Percentiles rank a stretch among this genome's conserved stretches.
These are phyloP conservation scores for Hormaphis cornu DNA, from an alignment of 1,140 invertebrate genomes.

Conservation along the genomic window DNA sequence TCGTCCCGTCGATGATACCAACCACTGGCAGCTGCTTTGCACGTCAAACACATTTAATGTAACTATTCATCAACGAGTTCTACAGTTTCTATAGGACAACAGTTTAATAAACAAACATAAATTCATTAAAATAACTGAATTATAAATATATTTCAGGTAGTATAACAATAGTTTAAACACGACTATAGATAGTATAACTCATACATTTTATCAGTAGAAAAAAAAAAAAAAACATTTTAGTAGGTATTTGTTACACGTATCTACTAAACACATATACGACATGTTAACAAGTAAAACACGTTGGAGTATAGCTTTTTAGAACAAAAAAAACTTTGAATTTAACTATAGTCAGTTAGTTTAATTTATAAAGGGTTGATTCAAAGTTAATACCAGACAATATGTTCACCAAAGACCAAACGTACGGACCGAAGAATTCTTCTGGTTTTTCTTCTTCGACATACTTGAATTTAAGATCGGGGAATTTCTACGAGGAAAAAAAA, in stretches of 20 bases:
- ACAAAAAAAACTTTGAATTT: background rate
- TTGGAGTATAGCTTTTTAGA: background rate
- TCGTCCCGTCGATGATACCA: too few relatives aligned
- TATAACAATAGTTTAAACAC: slow-evolving; percentile 1
- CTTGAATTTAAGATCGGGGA: slow-evolving; percentile 96
- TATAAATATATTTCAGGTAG: slow-evolving; percentile 1
- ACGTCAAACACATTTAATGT: too few relatives aligned
- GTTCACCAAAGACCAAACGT: slow-evolving; percentile 85
- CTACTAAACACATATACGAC: slow-evolving; percentile 5
- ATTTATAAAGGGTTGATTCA: slow-evolving; percentile 33
- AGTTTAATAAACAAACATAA: background rate
- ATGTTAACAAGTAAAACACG: slow-evolving; percentile 22
- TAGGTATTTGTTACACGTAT: background rate
- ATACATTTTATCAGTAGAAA: background rate
- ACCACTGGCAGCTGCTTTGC: too few relatives aligned
- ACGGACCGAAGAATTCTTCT: slow-evolving; percentile 98
- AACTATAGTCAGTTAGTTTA: slow-evolving; percentile 27
- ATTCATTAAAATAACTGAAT: slow-evolving; percentile 11
- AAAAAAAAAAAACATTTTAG: background rate
- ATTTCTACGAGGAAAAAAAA: slow-evolving; percentile 67
- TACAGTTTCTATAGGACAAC: too few relatives aligned
- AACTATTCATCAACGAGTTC: too few relatives aligned
- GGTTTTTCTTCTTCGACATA: slow-evolving; percentile 98
- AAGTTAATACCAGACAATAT: slow-evolving; percentile 28
- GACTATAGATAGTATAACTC: background rate